These are phyloP conservation scores for Thermophis baileyi DNA, from an alignment of 2,113 vertebrate genomes.

Conservation along the genomic window DNA sequence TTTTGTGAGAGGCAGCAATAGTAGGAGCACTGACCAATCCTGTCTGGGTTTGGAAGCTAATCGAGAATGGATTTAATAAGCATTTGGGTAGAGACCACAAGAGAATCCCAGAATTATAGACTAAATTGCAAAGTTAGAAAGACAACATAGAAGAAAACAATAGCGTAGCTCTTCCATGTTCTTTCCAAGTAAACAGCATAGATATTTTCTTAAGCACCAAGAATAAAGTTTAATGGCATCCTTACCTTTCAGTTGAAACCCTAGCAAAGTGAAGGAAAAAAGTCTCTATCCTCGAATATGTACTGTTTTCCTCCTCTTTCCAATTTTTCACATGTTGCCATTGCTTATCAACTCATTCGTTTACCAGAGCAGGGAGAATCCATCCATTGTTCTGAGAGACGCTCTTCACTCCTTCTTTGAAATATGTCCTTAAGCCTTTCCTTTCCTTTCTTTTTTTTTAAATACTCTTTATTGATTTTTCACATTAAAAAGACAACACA, in stretches of 20 bases:
- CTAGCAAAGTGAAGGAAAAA: background rate
- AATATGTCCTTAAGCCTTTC: background rate
- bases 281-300: background rate
- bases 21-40: background rate
- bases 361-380: background rate
- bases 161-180: background rate
- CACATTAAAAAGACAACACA: too few species aligned
- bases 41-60: background rate
- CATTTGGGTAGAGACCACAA: background rate
- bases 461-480: too few species aligned
- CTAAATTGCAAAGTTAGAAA: background rate
- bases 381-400: background rate
- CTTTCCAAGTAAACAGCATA: background rate
- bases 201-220: background rate
- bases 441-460: too few species aligned
- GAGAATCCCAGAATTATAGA: background rate
- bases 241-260: background rate
- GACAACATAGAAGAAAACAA: background rate
- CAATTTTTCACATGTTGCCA: background rate
- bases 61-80: background rate
- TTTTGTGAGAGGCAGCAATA: background rate
- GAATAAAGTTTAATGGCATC: background rate
- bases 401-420: background rate
- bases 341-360: background rate
- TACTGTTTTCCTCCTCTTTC: background rate